Evolutionary conservation across 2,888 invertebrate genomes (phyloP).

Genomic region (Oscheius onirici): DNA sequence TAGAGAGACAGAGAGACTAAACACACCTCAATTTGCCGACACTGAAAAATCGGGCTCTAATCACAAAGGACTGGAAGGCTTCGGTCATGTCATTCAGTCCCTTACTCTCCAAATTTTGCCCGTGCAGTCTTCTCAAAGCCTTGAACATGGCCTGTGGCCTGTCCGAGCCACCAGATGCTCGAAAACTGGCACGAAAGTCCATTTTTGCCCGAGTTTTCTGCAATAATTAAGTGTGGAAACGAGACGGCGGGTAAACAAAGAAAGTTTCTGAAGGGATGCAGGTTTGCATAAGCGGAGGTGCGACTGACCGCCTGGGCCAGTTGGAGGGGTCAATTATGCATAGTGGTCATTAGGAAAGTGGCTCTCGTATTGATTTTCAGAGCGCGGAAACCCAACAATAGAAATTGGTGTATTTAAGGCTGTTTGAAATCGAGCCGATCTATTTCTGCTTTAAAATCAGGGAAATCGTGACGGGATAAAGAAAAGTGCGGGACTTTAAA

Average conservation of each 20-base stretch:
- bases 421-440: too few relatives aligned
- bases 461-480: too few relatives aligned
- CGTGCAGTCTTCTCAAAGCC: slow-evolving; percentile 70
- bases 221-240: not conserved
- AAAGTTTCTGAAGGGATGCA: not conserved
- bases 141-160: slow-evolving; percentile 59
- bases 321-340: not conserved
- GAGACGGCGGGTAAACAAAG: not conserved
- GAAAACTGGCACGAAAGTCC: slow-evolving; percentile 34
- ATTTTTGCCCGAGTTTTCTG: slow-evolving; percentile 13
- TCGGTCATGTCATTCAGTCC: slow-evolving; percentile 71
- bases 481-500: too few relatives aligned
- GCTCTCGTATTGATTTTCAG: too few relatives aligned
- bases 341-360: not conserved
- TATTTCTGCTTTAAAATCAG: too few relatives aligned
- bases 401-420: too few relatives aligned
- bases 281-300: slow-evolving; percentile 16
- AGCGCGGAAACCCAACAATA: too few relatives aligned
- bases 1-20: not conserved
- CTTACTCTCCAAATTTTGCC: slow-evolving; percentile 69
- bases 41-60: slow-evolving; percentile 70
- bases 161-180: slow-evolving; percentile 24
- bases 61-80: slow-evolving; percentile 71
- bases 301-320: slow-evolving; percentile 14
- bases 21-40: slow-evolving; percentile 67